A percentile compares a stretch with the other conserved stretches of the same genome.
These are phyloP conservation scores for Willisornis vidua DNA, from an alignment of 2,113 vertebrate species.

Conservation along the genomic window DNA sequence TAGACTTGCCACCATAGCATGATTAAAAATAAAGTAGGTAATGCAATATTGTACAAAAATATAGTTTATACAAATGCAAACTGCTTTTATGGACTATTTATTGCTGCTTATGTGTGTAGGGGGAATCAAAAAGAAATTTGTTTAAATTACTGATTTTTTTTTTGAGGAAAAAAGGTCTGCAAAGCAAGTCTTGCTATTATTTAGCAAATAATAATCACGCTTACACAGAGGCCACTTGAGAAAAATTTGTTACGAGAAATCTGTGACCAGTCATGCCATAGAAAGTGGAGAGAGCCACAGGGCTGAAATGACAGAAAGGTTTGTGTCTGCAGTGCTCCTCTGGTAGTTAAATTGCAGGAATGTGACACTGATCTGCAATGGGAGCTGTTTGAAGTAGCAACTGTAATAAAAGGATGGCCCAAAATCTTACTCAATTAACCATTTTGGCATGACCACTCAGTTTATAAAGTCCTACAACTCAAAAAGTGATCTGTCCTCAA, in stretches of 20 bases:
- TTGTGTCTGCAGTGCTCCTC: slow-evolving; percentile 72
- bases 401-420: slow-evolving; percentile 79
- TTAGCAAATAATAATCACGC: slow-evolving; percentile 68
- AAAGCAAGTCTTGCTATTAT: slow-evolving; percentile 82
- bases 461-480: slow-evolving; percentile 73
- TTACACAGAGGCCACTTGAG: slow-evolving; percentile 78
- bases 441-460: slow-evolving; percentile 74
- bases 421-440: slow-evolving; percentile 79
- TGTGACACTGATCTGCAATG: slow-evolving; percentile 74
- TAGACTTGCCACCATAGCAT: slow-evolving; percentile 51
- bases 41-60: slow-evolving; percentile 54
- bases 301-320: slow-evolving; percentile 75
- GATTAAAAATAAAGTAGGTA: slow-evolving; percentile 66
- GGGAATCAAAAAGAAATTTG: slow-evolving; percentile 68
- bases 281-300: slow-evolving; percentile 65
- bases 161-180: slow-evolving; percentile 24
- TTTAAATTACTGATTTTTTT: slow-evolving; percentile 19
- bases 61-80: slow-evolving; percentile 68
- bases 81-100: slow-evolving; percentile 58
- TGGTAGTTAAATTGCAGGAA: slow-evolving; percentile 83
- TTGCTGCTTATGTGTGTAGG: slow-evolving; percentile 60
- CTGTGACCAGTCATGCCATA: slow-evolving; percentile 67
- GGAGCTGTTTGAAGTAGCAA: slow-evolving; percentile 80
- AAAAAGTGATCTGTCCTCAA: slow-evolving; percentile 42
- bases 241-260: slow-evolving; percentile 72